Evolutionary conservation across 1,140 invertebrate genomes (phyloP).

Genomic region (Epicauta chinensis): DNA sequence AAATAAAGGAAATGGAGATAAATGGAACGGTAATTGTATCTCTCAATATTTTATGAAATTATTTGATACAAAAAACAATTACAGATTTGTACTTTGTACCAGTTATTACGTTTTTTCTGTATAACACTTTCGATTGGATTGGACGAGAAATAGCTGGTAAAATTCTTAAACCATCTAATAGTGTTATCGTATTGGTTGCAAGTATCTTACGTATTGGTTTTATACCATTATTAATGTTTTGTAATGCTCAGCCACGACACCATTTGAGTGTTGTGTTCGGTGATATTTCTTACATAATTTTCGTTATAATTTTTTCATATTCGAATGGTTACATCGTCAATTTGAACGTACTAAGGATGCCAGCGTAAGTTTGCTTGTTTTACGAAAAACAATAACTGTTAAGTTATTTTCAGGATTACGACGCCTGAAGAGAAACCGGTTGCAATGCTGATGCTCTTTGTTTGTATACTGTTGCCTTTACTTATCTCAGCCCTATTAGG

Average conservation of each 20-base stretch:
- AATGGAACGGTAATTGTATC: conserved; percentile 12
- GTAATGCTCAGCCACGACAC: conserved; percentile 4
- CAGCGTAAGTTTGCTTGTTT: conserved; percentile 14
- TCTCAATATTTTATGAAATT: background rate
- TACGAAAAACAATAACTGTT: too few species aligned
- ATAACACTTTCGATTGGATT: conserved; percentile 9
- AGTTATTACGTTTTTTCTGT: conserved; percentile 2
- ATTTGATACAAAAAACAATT: background rate
- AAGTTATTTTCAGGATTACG: too few species aligned
- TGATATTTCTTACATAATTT: conserved; percentile 6
- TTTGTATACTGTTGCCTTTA: too few species aligned
- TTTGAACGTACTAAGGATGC: conserved; percentile 6
- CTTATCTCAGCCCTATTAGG: too few species aligned
- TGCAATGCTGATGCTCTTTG: too few species aligned
- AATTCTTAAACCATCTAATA: background rate
- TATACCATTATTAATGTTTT: conserved; percentile 6
- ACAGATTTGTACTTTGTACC: conserved; percentile 8
- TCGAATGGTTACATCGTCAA: conserved; percentile 15
- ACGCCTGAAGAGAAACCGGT: too few species aligned
- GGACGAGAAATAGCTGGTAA: background rate
- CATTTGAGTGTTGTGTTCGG: conserved; percentile 3
- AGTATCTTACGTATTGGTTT: background rate
- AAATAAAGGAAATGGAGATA: conserved; percentile 3
- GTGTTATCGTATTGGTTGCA: background rate
- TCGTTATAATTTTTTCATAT: conserved; percentile 10